These are phyloP conservation scores for Brachionus asplanchnoidis DNA, from an alignment of 1,140 invertebrate genomes.

Conservation along the genomic window DNA sequence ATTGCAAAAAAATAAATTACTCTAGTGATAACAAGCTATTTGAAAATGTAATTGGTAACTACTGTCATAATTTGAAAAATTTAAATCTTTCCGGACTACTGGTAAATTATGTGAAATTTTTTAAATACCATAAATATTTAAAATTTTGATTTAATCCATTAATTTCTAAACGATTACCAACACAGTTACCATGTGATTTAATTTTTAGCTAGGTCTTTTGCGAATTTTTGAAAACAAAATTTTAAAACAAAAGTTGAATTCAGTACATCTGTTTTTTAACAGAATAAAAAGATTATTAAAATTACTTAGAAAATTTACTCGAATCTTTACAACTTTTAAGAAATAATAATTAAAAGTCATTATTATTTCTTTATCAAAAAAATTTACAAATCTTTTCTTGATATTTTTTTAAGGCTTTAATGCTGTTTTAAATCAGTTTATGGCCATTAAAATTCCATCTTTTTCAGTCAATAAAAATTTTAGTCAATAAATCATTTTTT, in stretches of 20 bases:
- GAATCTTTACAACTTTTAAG: too few species aligned
- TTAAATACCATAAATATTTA: neutral
- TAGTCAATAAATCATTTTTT: neutral
- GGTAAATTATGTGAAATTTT: neutral
- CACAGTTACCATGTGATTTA: too few species aligned
- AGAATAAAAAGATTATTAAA: too few species aligned
- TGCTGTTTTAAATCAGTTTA: neutral
- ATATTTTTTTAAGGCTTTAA: too few species aligned
- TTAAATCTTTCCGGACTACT: neutral
- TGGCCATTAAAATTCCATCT: neutral
- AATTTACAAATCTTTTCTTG: too few species aligned
- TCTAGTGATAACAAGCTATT: neutral
- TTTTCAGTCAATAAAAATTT: neutral
- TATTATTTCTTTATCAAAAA: too few species aligned
- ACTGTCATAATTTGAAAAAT: neutral
- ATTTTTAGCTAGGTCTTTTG: too few species aligned
- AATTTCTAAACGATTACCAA: too few species aligned
- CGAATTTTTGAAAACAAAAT: neutral
- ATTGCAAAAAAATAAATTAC: slow-evolving; percentile 14
- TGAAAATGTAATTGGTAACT: slow-evolving; percentile 21
- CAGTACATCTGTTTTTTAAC: too few species aligned
- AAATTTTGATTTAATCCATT: neutral
- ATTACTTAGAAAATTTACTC: too few species aligned
- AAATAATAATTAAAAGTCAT: too few species aligned
- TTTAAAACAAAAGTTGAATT: neutral